Evolutionary conservation across 2,888 invertebrate species (phyloP), one percentile per base, ranked within the genome.

Genomic region (Volucella inanis): DNA sequence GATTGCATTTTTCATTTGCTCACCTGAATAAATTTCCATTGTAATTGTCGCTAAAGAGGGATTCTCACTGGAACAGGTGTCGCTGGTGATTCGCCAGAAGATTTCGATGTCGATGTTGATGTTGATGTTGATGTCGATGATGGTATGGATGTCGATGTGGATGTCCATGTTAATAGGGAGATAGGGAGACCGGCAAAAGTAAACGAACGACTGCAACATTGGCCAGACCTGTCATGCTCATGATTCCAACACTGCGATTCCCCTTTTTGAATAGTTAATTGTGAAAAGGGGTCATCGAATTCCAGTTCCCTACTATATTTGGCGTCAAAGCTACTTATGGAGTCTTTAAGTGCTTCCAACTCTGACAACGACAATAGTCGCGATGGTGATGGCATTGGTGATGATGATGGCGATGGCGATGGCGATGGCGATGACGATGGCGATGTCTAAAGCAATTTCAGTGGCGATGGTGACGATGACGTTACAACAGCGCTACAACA

Each of bases 11-110:
- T 71, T 62, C 41, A 71, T 85, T 77, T 72, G 81, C 81, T 77
- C 76, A 71, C 47, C 77, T 52, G 85, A 76, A 85, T 85, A 85
- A 85, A 85, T 85, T 85, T 81, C 76, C 85, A 85, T 81, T 81
- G 76, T 77, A 64, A 70, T 72, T 54, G 80, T 70, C 67, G 55
- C 59, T 67, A 67, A 68, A 70, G 65, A 84, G 55, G 79, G 68
- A 68, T 74, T 43, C 45, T 59, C 59, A 45, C 61, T 68, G 55
- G 45, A 75, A 80, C 84, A 80, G 84, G 84, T 84, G 84, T 79
- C 65, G 59, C 38, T 52, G 57, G 67, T 43, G 50, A 57, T 61
- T 52, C 68, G 67, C 62, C 52, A 45, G 43, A 11, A 39, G 71
- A 41, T 43, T 47, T 39, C 38, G 47, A 47, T 12, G 49, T 12